Percentiles rank a stretch among this genome's conserved stretches.
These are phyloP conservation scores for Melanotaenia trifasciata DNA, from an alignment of 2,797 vertebrate genomes.

Conservation along the genomic window DNA sequence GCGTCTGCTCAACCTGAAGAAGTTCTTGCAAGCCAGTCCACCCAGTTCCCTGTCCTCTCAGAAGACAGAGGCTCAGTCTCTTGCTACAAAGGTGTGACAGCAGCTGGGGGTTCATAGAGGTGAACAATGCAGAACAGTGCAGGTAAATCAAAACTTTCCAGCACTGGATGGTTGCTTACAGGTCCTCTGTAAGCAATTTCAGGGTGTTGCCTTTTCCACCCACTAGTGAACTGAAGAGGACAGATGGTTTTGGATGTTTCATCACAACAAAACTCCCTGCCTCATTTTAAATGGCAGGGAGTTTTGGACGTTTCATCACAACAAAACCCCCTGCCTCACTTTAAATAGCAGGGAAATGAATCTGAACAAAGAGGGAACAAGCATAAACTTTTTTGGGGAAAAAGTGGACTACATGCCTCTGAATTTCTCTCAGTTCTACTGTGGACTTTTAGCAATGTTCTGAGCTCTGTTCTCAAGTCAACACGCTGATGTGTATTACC, in stretches of 20 bases:
- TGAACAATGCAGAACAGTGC: slow-evolving; percentile 56
- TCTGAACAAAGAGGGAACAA: slow-evolving; percentile 49
- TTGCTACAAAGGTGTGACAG: slow-evolving; percentile 87
- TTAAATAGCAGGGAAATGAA: slow-evolving; percentile 30
- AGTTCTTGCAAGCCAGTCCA: slow-evolving; percentile 79
- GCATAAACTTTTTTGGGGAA: slow-evolving; percentile 16
- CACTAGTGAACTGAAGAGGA: slow-evolving; percentile 40
- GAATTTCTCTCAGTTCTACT: slow-evolving; percentile 33
- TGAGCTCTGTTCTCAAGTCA: slow-evolving; percentile 38
- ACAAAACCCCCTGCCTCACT: neutral
- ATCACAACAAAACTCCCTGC: slow-evolving; percentile 23
- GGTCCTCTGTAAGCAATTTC: slow-evolving; percentile 27
- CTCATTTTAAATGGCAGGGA: neutral
- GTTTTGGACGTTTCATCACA: too few relatives aligned
- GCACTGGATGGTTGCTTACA: slow-evolving; percentile 20
- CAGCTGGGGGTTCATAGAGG: slow-evolving; percentile 26
- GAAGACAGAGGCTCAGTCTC: slow-evolving; percentile 87
- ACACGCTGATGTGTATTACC: slow-evolving; percentile 38
- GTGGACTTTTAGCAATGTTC: slow-evolving; percentile 44
- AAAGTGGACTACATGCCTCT: slow-evolving; percentile 44
- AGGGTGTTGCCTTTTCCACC: slow-evolving; percentile 41
- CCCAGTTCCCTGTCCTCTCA: slow-evolving; percentile 85
- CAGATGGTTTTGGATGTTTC: slow-evolving; percentile 29
- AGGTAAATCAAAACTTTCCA: slow-evolving; percentile 58
- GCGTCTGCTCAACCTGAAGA: slow-evolving; percentile 86